Evolutionary conservation across 2,113 vertebrate genomes (phyloP), one percentile per base, ranked within the genome.

Genomic region (Salminus brasiliensis): DNA sequence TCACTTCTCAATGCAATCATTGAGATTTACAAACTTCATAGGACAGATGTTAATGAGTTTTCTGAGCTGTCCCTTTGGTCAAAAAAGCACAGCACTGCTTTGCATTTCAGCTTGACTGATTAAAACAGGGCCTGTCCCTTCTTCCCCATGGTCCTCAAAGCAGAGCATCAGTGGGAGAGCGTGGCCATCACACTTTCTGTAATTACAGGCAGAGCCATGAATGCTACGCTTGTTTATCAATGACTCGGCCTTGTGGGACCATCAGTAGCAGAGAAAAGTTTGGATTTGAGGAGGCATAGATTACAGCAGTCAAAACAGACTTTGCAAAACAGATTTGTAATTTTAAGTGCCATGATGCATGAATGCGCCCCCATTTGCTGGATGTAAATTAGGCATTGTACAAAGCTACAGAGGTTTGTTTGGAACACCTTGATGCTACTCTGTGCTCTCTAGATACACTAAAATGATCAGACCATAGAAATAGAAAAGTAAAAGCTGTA

Each of bases 201-300:
- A 76, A 76, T 67, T 55, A 55, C 15, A 34, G 45, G 34, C 25
- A 23, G 47, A 67, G 45, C 55, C 49, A 18, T 9, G 21, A 74
- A 59, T 13, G 12, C 59, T 23, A 63, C 0, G 4, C 13, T n/a
- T 52, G 41, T 21, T 62, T 63, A 57, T 45, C 57, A 32, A 9
- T 47, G 23, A 23, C 25, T 13, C 0, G 25, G 47, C 41, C 52
- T 57, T 72, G 49, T 18, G 21, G n/a, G 21, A 41, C 34, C 55
- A 36, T 36, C 32, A 55, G n/a, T 9, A 13, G 32, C 47, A 55
- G 21, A 55, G 52, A 25, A n/a, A 55, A 1, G 52, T 21, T 59
- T 23, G 47, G 71, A 57, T 59, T n/a, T 59, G 49, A 72, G 32
- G 10, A 41, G 25, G 15, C 36, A 29, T 55, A 25, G 71, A 34